Conservation (phyloP, 2,797 vertebrate species). For the Myotis findleyi region DNA sequence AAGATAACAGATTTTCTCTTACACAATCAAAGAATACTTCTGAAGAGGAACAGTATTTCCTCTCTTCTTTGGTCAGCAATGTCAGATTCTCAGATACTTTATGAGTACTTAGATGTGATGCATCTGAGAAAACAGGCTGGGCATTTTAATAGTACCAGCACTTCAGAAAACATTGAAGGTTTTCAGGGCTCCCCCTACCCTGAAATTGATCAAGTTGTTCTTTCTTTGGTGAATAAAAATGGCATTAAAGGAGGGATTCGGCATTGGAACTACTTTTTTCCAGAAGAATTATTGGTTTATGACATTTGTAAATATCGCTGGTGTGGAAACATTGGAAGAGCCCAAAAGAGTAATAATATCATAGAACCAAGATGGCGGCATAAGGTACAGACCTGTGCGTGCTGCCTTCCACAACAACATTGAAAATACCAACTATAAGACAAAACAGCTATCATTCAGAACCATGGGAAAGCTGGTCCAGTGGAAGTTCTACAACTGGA, state of each 20-base stretch:
- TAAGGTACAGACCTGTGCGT: no score
- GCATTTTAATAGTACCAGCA: conserved; percentile 57
- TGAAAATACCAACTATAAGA: no score
- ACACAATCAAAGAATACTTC: conserved; percentile 84
- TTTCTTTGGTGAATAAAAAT: conserved; percentile 91
- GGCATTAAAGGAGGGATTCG: conserved; percentile 94
- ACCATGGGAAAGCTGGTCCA: no score
- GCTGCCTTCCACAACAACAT: no score
- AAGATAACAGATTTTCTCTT: conserved; percentile 92
- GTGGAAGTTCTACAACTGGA: no score
- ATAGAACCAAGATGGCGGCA: conserved; percentile 78
- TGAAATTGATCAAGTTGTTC: conserved; percentile 94
- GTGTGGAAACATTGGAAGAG: conserved; percentile 94
- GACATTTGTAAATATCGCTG: conserved; percentile 95
- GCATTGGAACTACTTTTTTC: conserved; percentile 95
- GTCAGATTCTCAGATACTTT: conserved; percentile 90
- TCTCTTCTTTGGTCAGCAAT: conserved; percentile 95
- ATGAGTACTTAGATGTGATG: conserved; percentile 90
- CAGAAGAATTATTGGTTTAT: conserved; percentile 94
- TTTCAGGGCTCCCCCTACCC: conserved; percentile 92
- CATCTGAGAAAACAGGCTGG: conserved; percentile 75
- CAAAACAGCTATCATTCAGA: no score
- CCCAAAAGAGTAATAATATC: conserved; percentile 98
- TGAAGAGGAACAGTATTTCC: conserved; percentile 92
- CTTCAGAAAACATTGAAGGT: conserved; percentile 86